Conservation (phyloP, 1,140 invertebrate genomes). For the Orchesella cincta region DNA sequence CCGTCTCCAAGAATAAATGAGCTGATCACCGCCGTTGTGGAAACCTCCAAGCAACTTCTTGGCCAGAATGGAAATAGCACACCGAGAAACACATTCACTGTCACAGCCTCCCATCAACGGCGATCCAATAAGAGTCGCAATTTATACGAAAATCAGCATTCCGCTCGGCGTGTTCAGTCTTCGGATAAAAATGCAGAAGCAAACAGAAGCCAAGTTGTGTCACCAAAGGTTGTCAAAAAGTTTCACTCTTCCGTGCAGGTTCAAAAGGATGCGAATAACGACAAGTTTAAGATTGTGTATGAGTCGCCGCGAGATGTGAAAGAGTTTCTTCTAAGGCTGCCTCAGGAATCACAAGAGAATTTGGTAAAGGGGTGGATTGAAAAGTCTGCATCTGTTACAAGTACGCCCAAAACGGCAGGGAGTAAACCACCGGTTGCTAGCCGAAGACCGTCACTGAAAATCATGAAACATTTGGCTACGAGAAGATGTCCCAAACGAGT, state of each 20-base stretch:
- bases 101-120: not conserved
- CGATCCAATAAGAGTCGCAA: too few species aligned
- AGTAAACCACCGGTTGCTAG: not conserved
- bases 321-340: conserved; percentile 16
- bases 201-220: not conserved
- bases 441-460: not conserved
- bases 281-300: not conserved
- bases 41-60: conserved; percentile 12
- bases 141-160: too few species aligned
- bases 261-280: not conserved
- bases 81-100: not conserved
- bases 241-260: not conserved
- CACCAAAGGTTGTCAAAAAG: not conserved
- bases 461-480: not conserved
- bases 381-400: not conserved
- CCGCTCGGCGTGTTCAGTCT: not conserved
- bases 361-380: conserved; percentile 31
- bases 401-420: not conserved
- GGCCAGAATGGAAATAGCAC: not conserved
- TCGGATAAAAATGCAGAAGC: conserved; percentile 1
- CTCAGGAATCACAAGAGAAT: conserved; percentile 20
- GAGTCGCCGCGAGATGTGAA: not conserved
- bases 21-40: not conserved
- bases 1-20: not conserved
- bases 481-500: not conserved